These are phyloP conservation scores for Oryzias javanicus DNA, from an alignment of 2,113 vertebrate species.

Conservation along the genomic window DNA sequence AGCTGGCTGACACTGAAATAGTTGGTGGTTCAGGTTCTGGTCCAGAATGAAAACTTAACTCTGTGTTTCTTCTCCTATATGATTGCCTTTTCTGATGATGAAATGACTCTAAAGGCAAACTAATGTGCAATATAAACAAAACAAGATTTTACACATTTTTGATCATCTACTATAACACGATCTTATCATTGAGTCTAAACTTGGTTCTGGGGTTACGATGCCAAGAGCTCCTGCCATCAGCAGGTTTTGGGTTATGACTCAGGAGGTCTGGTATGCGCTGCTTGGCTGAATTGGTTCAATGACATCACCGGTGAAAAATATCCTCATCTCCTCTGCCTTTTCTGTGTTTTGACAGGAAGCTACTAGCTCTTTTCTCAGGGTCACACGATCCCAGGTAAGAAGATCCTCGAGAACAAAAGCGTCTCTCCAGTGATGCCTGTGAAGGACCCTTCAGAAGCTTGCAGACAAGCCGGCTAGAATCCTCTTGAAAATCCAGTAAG, in stretches of 20 bases:
- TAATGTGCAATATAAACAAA: no score
- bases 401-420: slow-evolving; percentile 39
- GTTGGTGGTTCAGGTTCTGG: no score
- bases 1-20: no score
- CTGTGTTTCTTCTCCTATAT: no score
- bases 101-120: no score
- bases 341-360: slow-evolving; percentile 12
- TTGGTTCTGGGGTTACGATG: slow-evolving; percentile 32
- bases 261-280: slow-evolving; percentile 58
- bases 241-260: slow-evolving; percentile 49
- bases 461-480: slow-evolving; percentile 66
- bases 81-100: no score
- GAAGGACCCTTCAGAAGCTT: slow-evolving; percentile 60
- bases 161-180: not conserved
- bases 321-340: slow-evolving; percentile 15
- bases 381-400: slow-evolving; percentile 26
- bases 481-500: slow-evolving; percentile 66
- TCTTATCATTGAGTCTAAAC: slow-evolving; percentile 30
- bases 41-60: no score
- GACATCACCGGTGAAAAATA: slow-evolving; percentile 51
- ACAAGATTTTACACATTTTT: no score
- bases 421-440: slow-evolving; percentile 43
- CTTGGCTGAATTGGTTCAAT: slow-evolving; percentile 32
- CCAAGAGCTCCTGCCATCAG: slow-evolving; percentile 48
- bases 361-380: not conserved